Conservation (phyloP, 2,797 vertebrate species). For the Lemur catta region DNA sequence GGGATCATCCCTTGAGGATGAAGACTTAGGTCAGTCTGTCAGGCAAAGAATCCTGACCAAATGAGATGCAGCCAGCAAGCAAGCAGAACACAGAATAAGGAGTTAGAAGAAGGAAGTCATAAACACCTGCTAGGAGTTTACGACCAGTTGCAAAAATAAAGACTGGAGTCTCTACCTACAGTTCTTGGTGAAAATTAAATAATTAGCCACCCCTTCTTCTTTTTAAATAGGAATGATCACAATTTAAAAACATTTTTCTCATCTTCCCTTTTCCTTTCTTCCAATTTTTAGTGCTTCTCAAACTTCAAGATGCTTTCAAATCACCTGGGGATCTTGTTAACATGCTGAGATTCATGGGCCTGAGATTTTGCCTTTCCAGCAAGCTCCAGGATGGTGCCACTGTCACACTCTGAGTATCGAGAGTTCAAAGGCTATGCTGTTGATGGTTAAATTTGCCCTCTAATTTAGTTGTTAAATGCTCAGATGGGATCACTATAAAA, state of each 20-base stretch:
- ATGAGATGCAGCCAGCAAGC: not conserved
- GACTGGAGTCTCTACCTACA: not conserved
- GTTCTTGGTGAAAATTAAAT: not conserved
- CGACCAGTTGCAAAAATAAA: not conserved
- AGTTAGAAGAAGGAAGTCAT: not conserved
- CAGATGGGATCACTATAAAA: not conserved
- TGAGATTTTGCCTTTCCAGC: not conserved
- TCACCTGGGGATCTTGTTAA: not conserved
- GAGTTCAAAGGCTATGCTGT: not conserved
- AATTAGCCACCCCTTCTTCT: not conserved
- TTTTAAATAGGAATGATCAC: not conserved
- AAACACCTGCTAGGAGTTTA: not conserved
- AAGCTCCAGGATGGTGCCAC: accelerated
- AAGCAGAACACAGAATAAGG: not conserved
- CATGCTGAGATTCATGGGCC: not conserved
- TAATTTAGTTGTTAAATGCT: not conserved
- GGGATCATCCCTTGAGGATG: not conserved
- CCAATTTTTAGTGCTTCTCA: not conserved
- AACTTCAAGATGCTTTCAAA: not conserved
- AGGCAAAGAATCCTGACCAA: not conserved
- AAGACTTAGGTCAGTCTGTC: not conserved
- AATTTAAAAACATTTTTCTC: not conserved
- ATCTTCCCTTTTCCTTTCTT: not conserved
- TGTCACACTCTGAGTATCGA: not conserved
- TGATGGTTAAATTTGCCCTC: not conserved